Evolutionary conservation across 2,888 invertebrate species (phyloP).

Genomic region (Hesperia comma): DNA sequence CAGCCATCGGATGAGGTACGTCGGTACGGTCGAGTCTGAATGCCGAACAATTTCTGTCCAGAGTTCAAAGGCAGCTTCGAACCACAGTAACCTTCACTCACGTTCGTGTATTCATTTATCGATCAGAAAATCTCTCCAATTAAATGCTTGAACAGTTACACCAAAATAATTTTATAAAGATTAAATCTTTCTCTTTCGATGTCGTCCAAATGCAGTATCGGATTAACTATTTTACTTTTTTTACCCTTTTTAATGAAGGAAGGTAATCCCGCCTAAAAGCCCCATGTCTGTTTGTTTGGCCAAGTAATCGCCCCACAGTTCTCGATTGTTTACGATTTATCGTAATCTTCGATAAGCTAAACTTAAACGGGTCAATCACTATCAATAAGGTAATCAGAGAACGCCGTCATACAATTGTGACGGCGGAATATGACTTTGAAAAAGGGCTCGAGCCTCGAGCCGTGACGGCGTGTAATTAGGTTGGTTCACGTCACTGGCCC

Average conservation of each 20-base stretch:
- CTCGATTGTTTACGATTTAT: conserved; percentile 35
- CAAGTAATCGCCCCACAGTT: conserved; percentile 30
- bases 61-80: conserved; percentile 37
- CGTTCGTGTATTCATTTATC: conserved; percentile 37
- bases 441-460: conserved; percentile 38
- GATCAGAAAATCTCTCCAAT: conserved; percentile 38
- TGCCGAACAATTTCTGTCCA: conserved; percentile 35
- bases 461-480: conserved; percentile 63
- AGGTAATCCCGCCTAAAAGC: conserved; percentile 21
- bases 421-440: conserved; percentile 32
- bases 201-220: conserved; percentile 20
- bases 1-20: conserved; percentile 31
- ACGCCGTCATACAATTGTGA: conserved; percentile 36
- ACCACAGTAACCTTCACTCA: conserved; percentile 37
- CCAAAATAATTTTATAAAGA: conserved; percentile 35
- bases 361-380: conserved; percentile 45
- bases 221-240: conserved; percentile 25
- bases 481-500: conserved; percentile 56
- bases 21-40: conserved; percentile 27
- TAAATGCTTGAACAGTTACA: conserved; percentile 36
- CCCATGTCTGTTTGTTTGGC: conserved; percentile 29
- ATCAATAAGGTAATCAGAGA: conserved; percentile 46
- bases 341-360: conserved; percentile 35
- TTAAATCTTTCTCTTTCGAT: conserved; percentile 25
- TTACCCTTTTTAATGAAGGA: conserved; percentile 29